Conservation (phyloP, 2,113 vertebrate genomes). For the Bubo bubo region DNA sequence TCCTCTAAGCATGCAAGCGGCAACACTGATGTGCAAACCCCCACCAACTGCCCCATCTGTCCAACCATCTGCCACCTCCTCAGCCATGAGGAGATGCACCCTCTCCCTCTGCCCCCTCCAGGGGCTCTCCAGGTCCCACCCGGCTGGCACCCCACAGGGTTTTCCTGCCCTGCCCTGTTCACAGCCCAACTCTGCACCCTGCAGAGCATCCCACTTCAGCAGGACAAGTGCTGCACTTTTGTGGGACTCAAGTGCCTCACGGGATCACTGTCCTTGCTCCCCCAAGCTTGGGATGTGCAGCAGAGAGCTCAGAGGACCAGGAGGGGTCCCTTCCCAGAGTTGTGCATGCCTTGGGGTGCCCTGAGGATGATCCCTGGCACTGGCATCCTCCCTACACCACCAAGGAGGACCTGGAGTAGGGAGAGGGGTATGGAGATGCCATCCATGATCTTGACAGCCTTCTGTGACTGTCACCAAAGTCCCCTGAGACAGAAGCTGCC, state of each 20-base stretch:
- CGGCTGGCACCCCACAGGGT: background rate
- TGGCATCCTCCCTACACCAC: background rate
- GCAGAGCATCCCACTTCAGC: background rate
- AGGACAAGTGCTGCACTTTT: background rate
- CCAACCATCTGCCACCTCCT: background rate
- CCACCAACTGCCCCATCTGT: accelerated
- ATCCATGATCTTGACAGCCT: background rate
- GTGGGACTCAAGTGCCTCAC: background rate
- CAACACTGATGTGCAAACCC: background rate
- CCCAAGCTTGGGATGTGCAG: background rate
- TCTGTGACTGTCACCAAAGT: background rate
- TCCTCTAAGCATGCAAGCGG: background rate
- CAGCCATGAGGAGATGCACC: accelerated
- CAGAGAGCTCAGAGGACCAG: background rate
- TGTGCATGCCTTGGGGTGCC: background rate
- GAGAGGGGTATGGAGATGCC: background rate
- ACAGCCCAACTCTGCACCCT: background rate
- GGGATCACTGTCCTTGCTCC: background rate
- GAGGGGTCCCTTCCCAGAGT: background rate
- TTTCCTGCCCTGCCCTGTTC: background rate
- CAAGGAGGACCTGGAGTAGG: background rate
- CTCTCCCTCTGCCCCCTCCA: background rate
- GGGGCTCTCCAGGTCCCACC: background rate
- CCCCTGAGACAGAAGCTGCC: background rate
- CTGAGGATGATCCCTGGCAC: background rate